Evolutionary conservation across 2,888 invertebrate species (phyloP).

Genomic region (Stenoptilia bipunctidactyla): DNA sequence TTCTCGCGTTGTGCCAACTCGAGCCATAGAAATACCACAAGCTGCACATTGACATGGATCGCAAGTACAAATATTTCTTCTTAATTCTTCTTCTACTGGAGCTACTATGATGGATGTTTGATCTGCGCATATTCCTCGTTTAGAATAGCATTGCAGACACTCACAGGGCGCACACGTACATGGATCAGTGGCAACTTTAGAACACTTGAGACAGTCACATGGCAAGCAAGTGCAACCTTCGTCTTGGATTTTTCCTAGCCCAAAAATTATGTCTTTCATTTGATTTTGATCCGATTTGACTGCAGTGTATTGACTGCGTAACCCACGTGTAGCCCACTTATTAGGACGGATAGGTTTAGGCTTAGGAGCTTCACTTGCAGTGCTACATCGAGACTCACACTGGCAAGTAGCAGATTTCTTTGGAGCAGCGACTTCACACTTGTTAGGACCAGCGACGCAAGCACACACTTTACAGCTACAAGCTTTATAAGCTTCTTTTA

Average conservation of each 20-base stretch:
- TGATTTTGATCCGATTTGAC: too few species aligned
- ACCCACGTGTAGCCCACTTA: too few species aligned
- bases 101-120: too few species aligned
- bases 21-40: not conserved
- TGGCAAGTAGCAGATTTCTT: constrained; percentile 17
- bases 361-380: too few species aligned
- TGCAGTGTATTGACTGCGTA: too few species aligned
- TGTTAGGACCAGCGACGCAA: constrained; percentile 29
- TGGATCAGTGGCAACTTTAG: constrained; percentile 8
- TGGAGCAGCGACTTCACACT: constrained; percentile 1
- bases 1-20: not conserved
- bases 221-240: constrained; percentile 7
- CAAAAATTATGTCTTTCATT: too few species aligned
- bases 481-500: constrained; percentile 42
- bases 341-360: too few species aligned
- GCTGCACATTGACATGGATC: not conserved
- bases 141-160: constrained; percentile 27
- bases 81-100: too few species aligned
- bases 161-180: constrained; percentile 28
- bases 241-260: not conserved
- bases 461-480: constrained; percentile 54
- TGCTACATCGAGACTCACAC: constrained; percentile 31
- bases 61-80: not conserved
- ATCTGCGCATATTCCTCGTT: too few species aligned
- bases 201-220: constrained; percentile 9